A percentile compares a stretch with the other conserved stretches of the same genome.
These are phyloP conservation scores for Electrona antarctica DNA, from an alignment of 2,113 vertebrate species.

Conservation along the genomic window DNA sequence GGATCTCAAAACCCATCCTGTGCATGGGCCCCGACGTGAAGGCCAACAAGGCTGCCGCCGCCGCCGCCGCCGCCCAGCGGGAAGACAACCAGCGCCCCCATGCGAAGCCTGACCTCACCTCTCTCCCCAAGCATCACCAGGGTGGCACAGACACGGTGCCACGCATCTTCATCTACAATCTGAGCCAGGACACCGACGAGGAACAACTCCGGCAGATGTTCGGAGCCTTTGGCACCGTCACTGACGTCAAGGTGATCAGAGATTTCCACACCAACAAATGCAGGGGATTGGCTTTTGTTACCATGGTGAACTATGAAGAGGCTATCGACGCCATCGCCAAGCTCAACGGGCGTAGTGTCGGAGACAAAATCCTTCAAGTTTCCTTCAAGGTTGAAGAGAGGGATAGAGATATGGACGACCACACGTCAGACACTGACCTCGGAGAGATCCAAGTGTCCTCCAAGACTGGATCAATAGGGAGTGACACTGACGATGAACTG, in stretches of 20 bases:
- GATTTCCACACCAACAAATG: slow-evolving; percentile 96
- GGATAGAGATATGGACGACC: slow-evolving; percentile 73
- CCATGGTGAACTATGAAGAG: slow-evolving; percentile 95
- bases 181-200: slow-evolving; percentile 90
- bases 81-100: slow-evolving; percentile 87
- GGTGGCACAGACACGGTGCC: slow-evolving; percentile 87
- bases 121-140: slow-evolving; percentile 86
- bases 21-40: too few relatives aligned
- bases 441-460: too few relatives aligned
- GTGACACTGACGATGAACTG: neutral
- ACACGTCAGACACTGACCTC: too few relatives aligned
- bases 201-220: slow-evolving; percentile 95
- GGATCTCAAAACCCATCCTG: slow-evolving; percentile 51
- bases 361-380: slow-evolving; percentile 93
- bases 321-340: slow-evolving; percentile 92
- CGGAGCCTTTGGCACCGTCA: slow-evolving; percentile 90
- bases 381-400: slow-evolving; percentile 94
- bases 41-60: slow-evolving; percentile 21
- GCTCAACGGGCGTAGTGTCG: slow-evolving; percentile 90
- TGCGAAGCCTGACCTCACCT: neutral
- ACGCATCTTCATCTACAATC: slow-evolving; percentile 94
- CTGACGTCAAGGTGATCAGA: slow-evolving; percentile 92
- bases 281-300: slow-evolving; percentile 94
- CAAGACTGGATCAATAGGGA: too few relatives aligned
- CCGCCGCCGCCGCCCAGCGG: slow-evolving; percentile 85